Base-by-base conservation (phyloP, 2,888 invertebrate genomes). In the Lasioglossum morio region DNA sequence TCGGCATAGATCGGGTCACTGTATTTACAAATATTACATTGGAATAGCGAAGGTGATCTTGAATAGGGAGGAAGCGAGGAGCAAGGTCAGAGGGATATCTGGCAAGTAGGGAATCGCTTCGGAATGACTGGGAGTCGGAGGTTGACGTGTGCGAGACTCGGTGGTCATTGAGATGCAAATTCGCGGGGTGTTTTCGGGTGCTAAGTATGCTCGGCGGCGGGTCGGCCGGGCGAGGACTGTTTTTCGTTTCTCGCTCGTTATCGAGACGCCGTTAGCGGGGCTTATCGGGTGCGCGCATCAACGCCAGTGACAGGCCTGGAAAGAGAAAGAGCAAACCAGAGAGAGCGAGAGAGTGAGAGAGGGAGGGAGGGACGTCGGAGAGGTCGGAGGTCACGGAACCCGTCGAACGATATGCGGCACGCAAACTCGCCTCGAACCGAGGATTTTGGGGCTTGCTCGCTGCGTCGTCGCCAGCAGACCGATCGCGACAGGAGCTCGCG, bases 311-410 rank as follows among this genome's bases (percentile, higher is more conserved):
- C 76, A 79, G 30, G 66, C 19, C 7, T 14, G 16, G 14, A 63
- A 30, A 34, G 80, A 74, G 72, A 79, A 72, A 57, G 34, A 69
- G 60, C 34, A 19, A 27, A 60, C n/a, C 19, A 7, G 34, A n/a
- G 60, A 37, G 40, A 43, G 30, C 27, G 27, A 43, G 60, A 23
- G 27, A 40, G 27, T n/a, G 34, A n/a, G 60, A 37, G 40, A 43
- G 30, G 27, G 27, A 43, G 60, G 30, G 27, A 40, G 27, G 4
- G 40, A 23, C 37, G 12, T 23, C 23, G 34, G 27, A 34, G 72
- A 81, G 90, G 76, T 90, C 86, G 81, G 72, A 83, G 89, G 90
- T 88, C 91, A 79, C 70, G 37, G 82, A 53, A 85, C 87, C 82
- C 79, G 84, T 73, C 77, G 79, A 76, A 69, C 84, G 90, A 89